Percentiles rank a stretch among this genome's conserved stretches.
These are phyloP conservation scores for Coccyzus lansbergi DNA, from an alignment of 2,797 vertebrate species.

Conservation along the genomic window DNA sequence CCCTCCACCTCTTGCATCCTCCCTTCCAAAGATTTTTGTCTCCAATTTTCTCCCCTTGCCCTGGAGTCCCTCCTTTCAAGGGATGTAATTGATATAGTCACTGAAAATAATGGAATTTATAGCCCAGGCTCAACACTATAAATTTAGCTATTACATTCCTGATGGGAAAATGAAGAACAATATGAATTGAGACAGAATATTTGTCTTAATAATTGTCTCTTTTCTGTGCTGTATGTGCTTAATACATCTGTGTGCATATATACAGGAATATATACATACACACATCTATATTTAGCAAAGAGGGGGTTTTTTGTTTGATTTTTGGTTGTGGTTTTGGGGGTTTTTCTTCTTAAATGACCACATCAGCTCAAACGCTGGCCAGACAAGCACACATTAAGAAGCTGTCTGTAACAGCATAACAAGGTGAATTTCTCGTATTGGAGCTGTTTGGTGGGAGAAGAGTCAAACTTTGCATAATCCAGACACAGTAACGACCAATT, in stretches of 20 bases:
- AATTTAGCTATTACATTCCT: conserved; percentile 76
- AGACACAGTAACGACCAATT: not conserved
- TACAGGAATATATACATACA: not conserved
- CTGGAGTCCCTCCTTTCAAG: conserved; percentile 62
- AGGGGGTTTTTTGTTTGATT: accelerated
- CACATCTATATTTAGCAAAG: not conserved
- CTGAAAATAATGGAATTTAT: conserved; percentile 78
- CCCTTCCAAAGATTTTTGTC: conserved; percentile 47
- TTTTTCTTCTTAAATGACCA: not conserved
- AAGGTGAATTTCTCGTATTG: not conserved
- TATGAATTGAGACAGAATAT: conserved; percentile 78
- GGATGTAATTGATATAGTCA: conserved; percentile 74
- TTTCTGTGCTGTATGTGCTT: conserved; percentile 58
- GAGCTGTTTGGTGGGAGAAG: not conserved
- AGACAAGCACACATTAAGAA: not conserved
- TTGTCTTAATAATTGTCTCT: conserved; percentile 77
- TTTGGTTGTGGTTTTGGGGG: too few species aligned
- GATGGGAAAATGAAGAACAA: conserved; percentile 77
- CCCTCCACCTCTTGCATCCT: not conserved
- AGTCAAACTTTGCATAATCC: not conserved
- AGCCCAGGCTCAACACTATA: conserved; percentile 73
- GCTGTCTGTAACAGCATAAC: not conserved
- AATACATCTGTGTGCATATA: not conserved
- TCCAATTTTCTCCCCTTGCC: conserved; percentile 60
- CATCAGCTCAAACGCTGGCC: not conserved